These are phyloP conservation scores for Caenorhabditis sp. DNA, from an alignment of 2,888 invertebrate genomes.

Conservation along the genomic window DNA sequence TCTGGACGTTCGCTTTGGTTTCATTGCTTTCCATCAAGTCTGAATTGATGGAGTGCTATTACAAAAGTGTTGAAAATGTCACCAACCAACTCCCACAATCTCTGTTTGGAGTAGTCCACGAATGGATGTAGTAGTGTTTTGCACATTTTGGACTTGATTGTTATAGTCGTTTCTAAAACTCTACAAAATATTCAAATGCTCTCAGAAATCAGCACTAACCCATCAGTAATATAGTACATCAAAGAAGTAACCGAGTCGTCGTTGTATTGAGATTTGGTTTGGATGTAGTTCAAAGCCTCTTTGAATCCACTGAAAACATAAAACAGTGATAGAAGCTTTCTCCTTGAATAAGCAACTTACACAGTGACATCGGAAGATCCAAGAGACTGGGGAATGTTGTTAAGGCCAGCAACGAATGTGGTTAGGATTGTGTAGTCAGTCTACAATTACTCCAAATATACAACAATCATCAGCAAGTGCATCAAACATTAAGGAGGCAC, in stretches of 20 bases:
- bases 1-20: slow-evolving; percentile 27
- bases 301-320: slow-evolving; percentile 45
- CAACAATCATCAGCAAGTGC: too few species aligned
- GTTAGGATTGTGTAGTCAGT: slow-evolving; percentile 18
- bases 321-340: neutral
- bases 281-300: slow-evolving; percentile 52
- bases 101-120: slow-evolving; percentile 48
- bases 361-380: slow-evolving; percentile 38
- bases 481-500: too few species aligned
- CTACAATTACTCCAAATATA: slow-evolving; percentile 8
- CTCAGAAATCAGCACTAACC: slow-evolving; percentile 19
- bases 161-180: slow-evolving; percentile 23
- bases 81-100: slow-evolving; percentile 51
- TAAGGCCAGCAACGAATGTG: slow-evolving; percentile 16
- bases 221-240: slow-evolving; percentile 52
- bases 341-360: slow-evolving; percentile 24
- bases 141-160: neutral
- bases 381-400: slow-evolving; percentile 23
- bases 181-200: neutral
- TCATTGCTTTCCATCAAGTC: slow-evolving; percentile 54
- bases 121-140: slow-evolving; percentile 15
- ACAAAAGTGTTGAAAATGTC: neutral
- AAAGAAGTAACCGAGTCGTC: slow-evolving; percentile 37
- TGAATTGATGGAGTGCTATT: neutral
- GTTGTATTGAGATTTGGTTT: slow-evolving; percentile 39